Base-by-base conservation (phyloP, 2,888 invertebrate species). In the Psylliodes chrysocephalus region DNA sequence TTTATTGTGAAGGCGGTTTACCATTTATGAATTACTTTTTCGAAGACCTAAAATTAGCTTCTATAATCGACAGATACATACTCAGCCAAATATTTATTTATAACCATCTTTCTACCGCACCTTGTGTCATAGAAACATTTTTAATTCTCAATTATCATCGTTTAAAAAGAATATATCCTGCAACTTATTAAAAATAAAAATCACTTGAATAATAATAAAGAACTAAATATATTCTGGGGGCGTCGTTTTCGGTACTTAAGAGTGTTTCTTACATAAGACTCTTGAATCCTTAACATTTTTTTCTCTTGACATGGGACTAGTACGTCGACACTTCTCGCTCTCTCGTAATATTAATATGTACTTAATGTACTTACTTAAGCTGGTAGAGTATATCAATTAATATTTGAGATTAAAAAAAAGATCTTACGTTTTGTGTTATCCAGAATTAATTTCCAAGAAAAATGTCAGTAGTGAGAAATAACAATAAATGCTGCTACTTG, bases 291-390 rank as follows among this genome's bases (percentile, higher is more conserved):
- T 10, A 8, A 22, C 22, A 47, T 47, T 49, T 49, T 56, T 47
- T 33, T 57, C 49, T 15, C 35, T 22, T 25, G 49, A 47, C 57
- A 57, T 57, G 57, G 57, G 25, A 57, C 57, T 12, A 47, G 47
- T 57, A 57, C 12, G 57, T 57, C 57, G 47, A 57, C 57, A 57
- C 57, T 35, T 38, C 57, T 57, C 47, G 18, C 15, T 22, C n/a
- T n/a, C 38, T 47, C 47, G 14, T 57, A 47, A 57, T 57, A 57
- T 57, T 57, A 33, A 57, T 56, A 55, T 33, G 44, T 55, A 46
- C 55, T 55, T 55, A 30, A 46, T 30, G 44, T 12, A 56, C 25
- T 38, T 56, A 56, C 46, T 46, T 35, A 14, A 28, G 42, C 19
- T 56, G 19, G 8, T 33, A 44, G 46, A 33, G 18, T 30, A 56